Base-by-base conservation (phyloP, 2,797 vertebrate species). In the Peromyscus eremicus region DNA sequence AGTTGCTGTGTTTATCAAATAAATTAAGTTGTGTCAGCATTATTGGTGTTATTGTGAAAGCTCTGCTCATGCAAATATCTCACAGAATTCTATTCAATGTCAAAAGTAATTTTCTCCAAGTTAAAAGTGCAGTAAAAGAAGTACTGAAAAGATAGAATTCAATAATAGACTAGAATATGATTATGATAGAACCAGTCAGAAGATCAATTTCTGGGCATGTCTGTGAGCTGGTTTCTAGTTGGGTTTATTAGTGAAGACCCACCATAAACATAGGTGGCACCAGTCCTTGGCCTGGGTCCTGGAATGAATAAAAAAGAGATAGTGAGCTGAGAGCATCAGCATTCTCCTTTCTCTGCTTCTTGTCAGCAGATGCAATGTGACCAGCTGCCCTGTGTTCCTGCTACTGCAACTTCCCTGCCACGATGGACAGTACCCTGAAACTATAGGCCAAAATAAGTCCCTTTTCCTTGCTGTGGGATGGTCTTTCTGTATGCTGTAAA, bases 81-180 rank as follows among this genome's bases (percentile, higher is more conserved):
- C n/a, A 55, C 21, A 19, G 62, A 43, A 17, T 49, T 94, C 92
- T 27, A 25, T 73, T 49, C 32, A 23, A 92, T 94, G 85, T 17
- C 85, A 17, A 70, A 77, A 96, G 40, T 90, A 34, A 4, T 91
- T 94, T 92, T 71, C 21, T n/a, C n/a, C 21, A 82, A 81, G 46
- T 37, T 62, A 52, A 68, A 83, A 64, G 32, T 81, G 60, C 43
- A 60, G 1, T 43, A 82, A 34, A 60, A 55, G 29, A 3, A 40
- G 79, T 34, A 71, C 37, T 68, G 37, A 2, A 88, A 37, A 49
- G 13, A 5, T 52, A 85, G 95, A 79, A 1, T 85, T 23, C 23
- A 10, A 73, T 46, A 52, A 68, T 9, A 96, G 68, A 71, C 25
- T 17, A 75, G 64, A 81, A 79, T 46, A 32, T 49, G 9, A 49